Conservation (phyloP, 2,797 vertebrate species). For the Chrosomus eos region DNA sequence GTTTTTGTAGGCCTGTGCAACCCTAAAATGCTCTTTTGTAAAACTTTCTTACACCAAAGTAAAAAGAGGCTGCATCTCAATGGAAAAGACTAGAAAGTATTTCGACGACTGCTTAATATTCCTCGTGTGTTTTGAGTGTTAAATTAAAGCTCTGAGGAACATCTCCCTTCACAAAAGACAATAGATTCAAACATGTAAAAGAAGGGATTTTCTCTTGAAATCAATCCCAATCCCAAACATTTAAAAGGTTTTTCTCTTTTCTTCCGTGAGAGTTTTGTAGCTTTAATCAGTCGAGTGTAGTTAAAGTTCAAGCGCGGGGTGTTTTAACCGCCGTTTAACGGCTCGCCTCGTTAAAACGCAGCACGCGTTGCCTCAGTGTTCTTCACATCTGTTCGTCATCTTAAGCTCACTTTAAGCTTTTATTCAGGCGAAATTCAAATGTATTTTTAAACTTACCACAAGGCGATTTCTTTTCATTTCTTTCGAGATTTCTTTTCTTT, state of each 20-base stretch:
- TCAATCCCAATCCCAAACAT: constrained; percentile 70
- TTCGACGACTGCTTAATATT: constrained; percentile 1
- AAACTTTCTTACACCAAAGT: not conserved
- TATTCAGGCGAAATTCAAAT: constrained; percentile 64
- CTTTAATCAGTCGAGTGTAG: constrained; percentile 58
- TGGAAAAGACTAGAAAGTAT: constrained; percentile 9
- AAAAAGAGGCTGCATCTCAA: not conserved
- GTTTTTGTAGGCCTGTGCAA: not conserved
- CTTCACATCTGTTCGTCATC: constrained; percentile 72
- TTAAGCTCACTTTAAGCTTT: constrained; percentile 74
- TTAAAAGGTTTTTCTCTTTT: constrained; percentile 64
- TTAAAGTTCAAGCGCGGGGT: constrained; percentile 52
- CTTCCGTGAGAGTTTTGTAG: constrained; percentile 48
- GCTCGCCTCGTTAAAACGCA: constrained; percentile 68
- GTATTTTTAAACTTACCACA: constrained; percentile 75
- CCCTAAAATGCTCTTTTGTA: not conserved
- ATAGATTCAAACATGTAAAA: constrained; percentile 62
- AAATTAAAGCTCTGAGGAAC: constrained; percentile 58
- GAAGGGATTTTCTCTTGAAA: constrained; percentile 66
- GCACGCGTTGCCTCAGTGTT: constrained; percentile 62
- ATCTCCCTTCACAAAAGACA: constrained; percentile 41
- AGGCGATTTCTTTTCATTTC: constrained; percentile 71
- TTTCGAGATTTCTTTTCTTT: constrained; percentile 76
- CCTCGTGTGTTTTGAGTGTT: constrained; percentile 63
- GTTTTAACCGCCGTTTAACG: constrained; percentile 52